Evolutionary conservation across 2,113 vertebrate species (phyloP), one percentile per base, ranked within the genome.

Genomic region (Lampris megalopsis): DNA sequence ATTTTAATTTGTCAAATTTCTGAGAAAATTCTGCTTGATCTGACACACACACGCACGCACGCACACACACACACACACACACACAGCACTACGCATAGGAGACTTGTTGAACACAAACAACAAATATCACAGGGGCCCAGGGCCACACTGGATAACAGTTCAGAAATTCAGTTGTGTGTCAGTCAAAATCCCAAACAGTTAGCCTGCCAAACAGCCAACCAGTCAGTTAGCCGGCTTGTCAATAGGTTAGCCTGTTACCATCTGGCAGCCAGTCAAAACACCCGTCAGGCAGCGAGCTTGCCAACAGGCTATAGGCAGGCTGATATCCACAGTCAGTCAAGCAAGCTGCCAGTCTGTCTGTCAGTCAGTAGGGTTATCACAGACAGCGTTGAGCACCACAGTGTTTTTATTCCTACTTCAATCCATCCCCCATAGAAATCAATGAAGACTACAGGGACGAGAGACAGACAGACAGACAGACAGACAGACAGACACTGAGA

Each of bases 401-500:
- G 0, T 24, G 24, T 24, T 24, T 24, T 24, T 24, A 24, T 24
- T 24, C 24, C 24, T 24, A 24, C 24, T 24, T 24, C 24, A 24
- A 24, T 24, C 24, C 52, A 54, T 13, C 13, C 13, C 35, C 52
- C 67, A 60, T 49, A 2, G 54, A 60, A 74, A 92, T 92, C 84
- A 84, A 90, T 92, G 82, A 64, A 67, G 54, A 56, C 56, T 36
- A 63, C 56, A 41, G 48, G 57, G 58, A 83, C 71, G 71, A 67
- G 61, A 91, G 83, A 83, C 52, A 54, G 52, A 54, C 11, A n/a
- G 35, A 10, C 13, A 54, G 35, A 54, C 52, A 11, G 35, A 54
- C 52, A 54, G 52, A 54, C 11, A n/a, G 35, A 10, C 13, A 54
- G 35, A 54, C 52, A 11, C 13, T n/a, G 24, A 24, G 24, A 24